Evolutionary conservation across 2,888 invertebrate species (phyloP).

Genomic region (Cheilosia urbana): DNA sequence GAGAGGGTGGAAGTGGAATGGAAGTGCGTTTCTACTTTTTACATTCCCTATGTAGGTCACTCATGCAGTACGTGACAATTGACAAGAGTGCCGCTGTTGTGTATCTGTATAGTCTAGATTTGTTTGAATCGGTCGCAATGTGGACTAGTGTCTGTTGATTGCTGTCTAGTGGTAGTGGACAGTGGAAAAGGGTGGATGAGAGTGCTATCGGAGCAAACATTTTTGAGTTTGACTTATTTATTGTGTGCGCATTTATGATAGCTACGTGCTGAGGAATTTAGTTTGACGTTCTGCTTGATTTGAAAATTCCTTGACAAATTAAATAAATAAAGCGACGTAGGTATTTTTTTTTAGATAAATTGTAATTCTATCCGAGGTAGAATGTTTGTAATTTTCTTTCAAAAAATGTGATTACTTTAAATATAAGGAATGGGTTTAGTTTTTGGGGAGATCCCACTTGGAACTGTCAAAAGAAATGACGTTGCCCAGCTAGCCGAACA

Average conservation of each 20-base stretch:
- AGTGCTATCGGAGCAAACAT: slow-evolving; percentile 40
- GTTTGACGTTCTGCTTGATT: no score
- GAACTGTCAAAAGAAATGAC: no score
- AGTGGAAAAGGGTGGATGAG: slow-evolving; percentile 43
- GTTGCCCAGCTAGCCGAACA: no score
- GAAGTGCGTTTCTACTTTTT: slow-evolving; percentile 33
- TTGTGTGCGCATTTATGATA: slow-evolving; percentile 25
- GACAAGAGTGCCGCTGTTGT: slow-evolving; percentile 46
- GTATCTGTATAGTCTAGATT: slow-evolving; percentile 15
- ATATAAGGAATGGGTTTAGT: no score
- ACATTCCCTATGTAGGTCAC: slow-evolving; percentile 59
- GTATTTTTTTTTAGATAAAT: no score
- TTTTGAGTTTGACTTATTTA: slow-evolving; percentile 19
- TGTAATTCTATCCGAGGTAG: no score
- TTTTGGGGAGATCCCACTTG: no score
- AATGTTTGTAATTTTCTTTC: no score
- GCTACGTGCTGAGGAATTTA: slow-evolving; percentile 7
- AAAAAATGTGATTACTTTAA: no score
- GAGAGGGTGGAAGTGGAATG: slow-evolving; percentile 44
- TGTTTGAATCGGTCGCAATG: slow-evolving; percentile 1
- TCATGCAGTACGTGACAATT: slow-evolving; percentile 59
- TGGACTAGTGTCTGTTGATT: slow-evolving; percentile 40
- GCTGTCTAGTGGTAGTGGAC: no score
- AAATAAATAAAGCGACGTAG: background rate
- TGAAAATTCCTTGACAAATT: background rate